Base-by-base conservation (phyloP, 2,113 vertebrate genomes). In the Oreochromis aureus region DNA sequence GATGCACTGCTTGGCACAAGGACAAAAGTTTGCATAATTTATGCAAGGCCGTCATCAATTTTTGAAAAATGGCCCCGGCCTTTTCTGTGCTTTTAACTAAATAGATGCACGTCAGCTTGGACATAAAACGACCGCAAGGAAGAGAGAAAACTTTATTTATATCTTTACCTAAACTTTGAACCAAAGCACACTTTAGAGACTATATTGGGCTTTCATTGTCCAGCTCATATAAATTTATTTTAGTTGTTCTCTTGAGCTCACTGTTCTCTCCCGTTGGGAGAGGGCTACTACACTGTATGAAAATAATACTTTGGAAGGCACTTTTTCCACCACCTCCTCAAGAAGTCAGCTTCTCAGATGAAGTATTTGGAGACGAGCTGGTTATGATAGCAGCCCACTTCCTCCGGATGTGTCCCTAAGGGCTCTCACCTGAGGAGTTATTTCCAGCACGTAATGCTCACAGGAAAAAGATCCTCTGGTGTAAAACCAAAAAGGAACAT, bases 11-110 rank as follows among this genome's bases (percentile, higher is more conserved):
- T 96, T 96, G 96, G 95, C 96, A 96, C 91, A 97, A 94, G 94
- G 96, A 97, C 95, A 96, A 94, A 95, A 95, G 97, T 97, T 97
- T 96, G 90, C 95, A 96, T 97, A 96, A 96, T 97, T 97, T 97
- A 96, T 97, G 96, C 96, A 94, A 96, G 96, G 94, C 96, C 90
- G 91, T 97, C 94, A 96, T 97, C 95, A 95, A 94, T 96, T 97
- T 96, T 94, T 95, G 94, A 95, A 95, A 95, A 96, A 95, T 61
- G 90, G 92, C 92, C 94, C 96, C 93, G 85, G 93, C 92, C 92
- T 93, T 92, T 94, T 94, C 93, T 83, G 82, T 91, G 95, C 96
- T 95, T 96, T 96, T 95, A 96, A 89, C 94, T 95, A 95, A 95
- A 96, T 95, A 95, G 95, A 95, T 84, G 86, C 91, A 91, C 91